Evolutionary conservation across 1,140 invertebrate genomes (phyloP), one percentile per base, ranked within the genome.

Genomic region (Scylla paramamosain): DNA sequence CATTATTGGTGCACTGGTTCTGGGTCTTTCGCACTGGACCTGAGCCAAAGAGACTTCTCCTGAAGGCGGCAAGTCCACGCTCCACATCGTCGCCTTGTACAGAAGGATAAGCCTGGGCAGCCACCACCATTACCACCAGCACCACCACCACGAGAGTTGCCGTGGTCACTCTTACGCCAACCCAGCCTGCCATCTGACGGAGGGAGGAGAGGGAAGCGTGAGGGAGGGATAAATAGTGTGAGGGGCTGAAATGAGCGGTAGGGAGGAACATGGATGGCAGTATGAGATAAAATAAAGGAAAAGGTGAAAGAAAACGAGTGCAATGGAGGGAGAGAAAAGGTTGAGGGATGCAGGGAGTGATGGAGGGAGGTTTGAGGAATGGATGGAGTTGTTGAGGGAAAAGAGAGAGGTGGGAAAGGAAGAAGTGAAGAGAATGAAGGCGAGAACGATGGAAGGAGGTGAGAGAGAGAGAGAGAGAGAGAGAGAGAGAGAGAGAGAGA

Each of bases 11-110:
- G 46, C 94, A 95, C 32, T 92, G 91, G 91, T 92, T 95, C 32
- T 92, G 31, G 16, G 46, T 29, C 16, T 89, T 91, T 0, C 91
- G 84, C 14, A 87, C 90, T 0, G 89, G 82, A 14, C 94, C 94
- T 10, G 77, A 12, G 25, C 94, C 94, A 89, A 84, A 95, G 20
- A 95, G 91, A 59, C 94, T 95, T 82, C 94, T 93, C 90, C 90
- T 87, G 94, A 95, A 95, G 46, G 91, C 91, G 3, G 94, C 94
- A 46, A 95, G 8, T n/a, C 91, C 83, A 6, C 48, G 28, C 10
- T 77, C 32, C 0, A 83, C 67, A 16, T 87, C 48, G 7, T 39
- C 83, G 7, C 84, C 45, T 39, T 39, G 82, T 20, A n/a, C 14
- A 0, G 87, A 28, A 10, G 94, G 94, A 1, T 84, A 91, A 2